Evolutionary conservation across 1,140 invertebrate genomes (phyloP).

Genomic region (Melitaea cinxia): DNA sequence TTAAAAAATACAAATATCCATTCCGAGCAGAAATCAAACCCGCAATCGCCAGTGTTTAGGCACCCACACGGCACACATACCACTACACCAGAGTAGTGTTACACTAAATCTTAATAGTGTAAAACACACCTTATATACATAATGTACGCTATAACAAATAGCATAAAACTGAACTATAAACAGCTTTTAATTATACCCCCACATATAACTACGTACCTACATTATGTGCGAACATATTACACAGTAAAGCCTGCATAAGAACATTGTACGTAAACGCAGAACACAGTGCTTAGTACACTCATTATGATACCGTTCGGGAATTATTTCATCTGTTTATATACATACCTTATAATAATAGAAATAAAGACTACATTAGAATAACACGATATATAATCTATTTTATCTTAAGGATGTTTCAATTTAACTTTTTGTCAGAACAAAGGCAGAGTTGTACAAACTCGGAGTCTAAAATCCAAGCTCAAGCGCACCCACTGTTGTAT

Average conservation of each 20-base stretch:
- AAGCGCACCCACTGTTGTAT: conserved; percentile 14
- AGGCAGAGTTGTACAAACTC: conserved; percentile 31
- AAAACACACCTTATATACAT: background rate
- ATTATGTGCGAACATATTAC: conserved; percentile 20
- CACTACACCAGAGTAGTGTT: too few species aligned
- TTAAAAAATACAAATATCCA: too few species aligned
- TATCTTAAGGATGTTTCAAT: conserved; percentile 54
- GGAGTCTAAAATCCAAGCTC: conserved; percentile 16
- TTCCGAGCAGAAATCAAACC: too few species aligned
- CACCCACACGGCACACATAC: too few species aligned
- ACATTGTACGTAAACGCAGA: conserved; percentile 24
- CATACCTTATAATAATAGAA: background rate
- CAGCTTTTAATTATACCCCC: background rate
- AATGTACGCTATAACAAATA: background rate
- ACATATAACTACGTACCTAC: background rate
- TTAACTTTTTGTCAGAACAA: conserved; percentile 53
- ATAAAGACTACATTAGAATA: conserved; percentile 15
- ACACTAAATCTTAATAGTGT: background rate
- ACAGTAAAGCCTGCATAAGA: conserved; percentile 26
- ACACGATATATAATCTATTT: background rate
- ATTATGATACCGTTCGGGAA: conserved; percentile 21
- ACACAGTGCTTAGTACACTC: conserved; percentile 30
- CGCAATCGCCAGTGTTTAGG: too few species aligned
- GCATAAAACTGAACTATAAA: background rate
- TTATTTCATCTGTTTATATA: conserved; percentile 13